A percentile compares a stretch with the other conserved stretches of the same genome.
phyloP scores from a whole-genome alignment of 2,113 vertebrate species.

The Saccopteryx leptura region DNA sequence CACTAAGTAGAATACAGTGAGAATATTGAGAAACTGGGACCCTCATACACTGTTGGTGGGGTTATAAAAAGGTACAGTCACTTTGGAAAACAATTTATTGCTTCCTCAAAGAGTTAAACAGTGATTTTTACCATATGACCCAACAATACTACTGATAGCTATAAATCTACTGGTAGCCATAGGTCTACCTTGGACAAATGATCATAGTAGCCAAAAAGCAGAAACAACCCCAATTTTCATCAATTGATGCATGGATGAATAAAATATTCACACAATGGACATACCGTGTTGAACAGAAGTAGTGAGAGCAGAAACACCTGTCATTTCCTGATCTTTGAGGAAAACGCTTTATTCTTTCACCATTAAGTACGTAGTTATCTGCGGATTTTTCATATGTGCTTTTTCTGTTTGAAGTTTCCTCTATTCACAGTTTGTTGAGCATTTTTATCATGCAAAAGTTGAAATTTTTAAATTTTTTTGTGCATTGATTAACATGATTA shows the following conservation, averaged over 20 bases:
- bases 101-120: background rate
- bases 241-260: background rate
- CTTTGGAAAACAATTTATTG: background rate
- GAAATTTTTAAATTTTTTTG: background rate
- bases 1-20: background rate
- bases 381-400: background rate
- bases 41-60: background rate
- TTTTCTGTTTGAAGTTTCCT: background rate
- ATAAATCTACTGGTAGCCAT: background rate
- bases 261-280: background rate
- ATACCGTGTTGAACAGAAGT: background rate
- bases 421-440: background rate
- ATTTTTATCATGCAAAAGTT: background rate
- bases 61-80: background rate
- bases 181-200: background rate
- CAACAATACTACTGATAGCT: background rate
- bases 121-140: background rate
- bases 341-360: background rate
- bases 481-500: background rate
- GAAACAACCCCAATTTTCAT: background rate
- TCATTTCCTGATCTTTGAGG: background rate
- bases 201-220: background rate
- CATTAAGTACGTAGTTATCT: background rate
- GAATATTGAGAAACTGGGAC: background rate
- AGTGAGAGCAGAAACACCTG: background rate